These are phyloP conservation scores for Caenorhabditis afra DNA, from an alignment of 2,888 invertebrate genomes.

Conservation along the genomic window DNA sequence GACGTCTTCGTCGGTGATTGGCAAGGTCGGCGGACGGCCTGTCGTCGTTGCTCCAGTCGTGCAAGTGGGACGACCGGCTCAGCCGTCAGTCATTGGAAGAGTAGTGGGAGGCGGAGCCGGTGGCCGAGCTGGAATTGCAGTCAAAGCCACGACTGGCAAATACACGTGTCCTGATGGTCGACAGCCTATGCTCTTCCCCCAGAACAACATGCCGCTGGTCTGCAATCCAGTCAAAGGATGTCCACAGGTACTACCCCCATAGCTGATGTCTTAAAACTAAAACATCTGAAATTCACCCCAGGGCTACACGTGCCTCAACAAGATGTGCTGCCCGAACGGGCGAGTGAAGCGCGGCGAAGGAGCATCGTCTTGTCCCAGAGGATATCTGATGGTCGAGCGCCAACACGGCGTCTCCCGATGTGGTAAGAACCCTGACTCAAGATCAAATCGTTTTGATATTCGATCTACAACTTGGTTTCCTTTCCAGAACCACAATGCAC, in stretches of 20 bases:
- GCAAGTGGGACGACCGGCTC: neutral
- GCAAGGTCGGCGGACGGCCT: slow-evolving; percentile 17
- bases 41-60: neutral
- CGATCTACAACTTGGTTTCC: neutral
- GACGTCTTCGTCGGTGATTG: slow-evolving; percentile 2
- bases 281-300: slow-evolving; percentile 4
- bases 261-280: too few relatives aligned
- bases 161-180: slow-evolving; percentile 67
- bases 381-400: slow-evolving; percentile 38
- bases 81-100: slow-evolving; percentile 18
- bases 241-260: too few relatives aligned
- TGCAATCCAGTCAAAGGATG: slow-evolving; percentile 67
- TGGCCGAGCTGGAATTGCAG: neutral
- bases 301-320: slow-evolving; percentile 63
- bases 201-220: slow-evolving; percentile 67
- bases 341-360: slow-evolving; percentile 31
- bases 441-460: too few relatives aligned
- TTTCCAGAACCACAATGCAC: slow-evolving; percentile 43
- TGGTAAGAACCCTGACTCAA: too few relatives aligned
- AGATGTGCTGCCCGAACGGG: slow-evolving; percentile 65
- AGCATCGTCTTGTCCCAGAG: slow-evolving; percentile 40
- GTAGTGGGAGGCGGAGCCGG: slow-evolving; percentile 14
- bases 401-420: slow-evolving; percentile 15
- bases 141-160: neutral
- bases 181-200: slow-evolving; percentile 68